phyloP scores from a whole-genome alignment of 2,113 vertebrate genomes.

The Pelecanoides urinatrix region DNA sequence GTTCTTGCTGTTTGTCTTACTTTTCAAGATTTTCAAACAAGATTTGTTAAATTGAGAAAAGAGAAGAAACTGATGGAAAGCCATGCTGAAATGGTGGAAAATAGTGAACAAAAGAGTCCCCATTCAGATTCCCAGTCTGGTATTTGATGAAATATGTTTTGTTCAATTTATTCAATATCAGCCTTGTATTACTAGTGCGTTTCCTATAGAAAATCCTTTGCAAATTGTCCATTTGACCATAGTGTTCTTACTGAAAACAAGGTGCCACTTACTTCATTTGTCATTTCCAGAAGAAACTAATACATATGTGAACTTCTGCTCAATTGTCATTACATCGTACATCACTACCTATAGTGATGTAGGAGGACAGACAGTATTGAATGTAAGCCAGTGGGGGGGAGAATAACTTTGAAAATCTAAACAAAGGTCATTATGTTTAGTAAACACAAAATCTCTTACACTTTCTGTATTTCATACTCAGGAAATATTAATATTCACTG shows the following conservation, averaged over 20 bases:
- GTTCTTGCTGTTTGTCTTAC: slow-evolving; percentile 12
- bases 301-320: background rate
- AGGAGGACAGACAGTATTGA: background rate
- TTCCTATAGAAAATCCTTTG: background rate
- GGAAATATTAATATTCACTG: background rate
- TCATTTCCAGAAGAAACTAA: background rate
- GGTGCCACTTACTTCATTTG: slow-evolving; percentile 19
- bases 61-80: slow-evolving; percentile 38
- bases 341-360: background rate
- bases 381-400: background rate
- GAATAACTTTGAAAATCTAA: background rate
- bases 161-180: background rate
- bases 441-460: background rate
- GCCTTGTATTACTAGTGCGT: background rate
- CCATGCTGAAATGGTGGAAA: slow-evolving; percentile 22
- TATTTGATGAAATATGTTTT: slow-evolving; percentile 49
- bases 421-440: background rate
- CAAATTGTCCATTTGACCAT: background rate
- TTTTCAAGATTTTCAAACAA: slow-evolving; percentile 62
- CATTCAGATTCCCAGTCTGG: slow-evolving; percentile 41
- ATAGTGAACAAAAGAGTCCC: slow-evolving; percentile 39
- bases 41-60: slow-evolving; percentile 76
- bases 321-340: accelerated
- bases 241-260: background rate
- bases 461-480: background rate